These are phyloP conservation scores for Nymphalis urticae DNA, from an alignment of 2,888 invertebrate genomes.

Conservation along the genomic window DNA sequence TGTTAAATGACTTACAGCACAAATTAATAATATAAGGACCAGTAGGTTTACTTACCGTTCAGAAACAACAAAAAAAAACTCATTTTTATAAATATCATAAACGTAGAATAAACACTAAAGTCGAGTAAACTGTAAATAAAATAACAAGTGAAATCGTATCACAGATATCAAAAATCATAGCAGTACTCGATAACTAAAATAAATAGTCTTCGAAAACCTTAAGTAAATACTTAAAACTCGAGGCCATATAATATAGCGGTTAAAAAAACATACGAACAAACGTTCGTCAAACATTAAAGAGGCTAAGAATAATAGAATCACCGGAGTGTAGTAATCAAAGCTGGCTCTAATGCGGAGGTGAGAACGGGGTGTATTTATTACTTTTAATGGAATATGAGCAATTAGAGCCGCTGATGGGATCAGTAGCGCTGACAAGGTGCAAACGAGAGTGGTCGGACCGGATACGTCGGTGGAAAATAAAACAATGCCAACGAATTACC, in stretches of 20 bases:
- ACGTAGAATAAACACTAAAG: conserved; percentile 8
- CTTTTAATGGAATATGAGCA: conserved; percentile 80
- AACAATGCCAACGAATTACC: conserved; percentile 77
- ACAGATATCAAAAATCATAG: conserved; percentile 15
- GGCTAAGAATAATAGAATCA: conserved; percentile 73
- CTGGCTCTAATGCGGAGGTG: conserved; percentile 70
- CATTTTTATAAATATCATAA: conserved; percentile 5
- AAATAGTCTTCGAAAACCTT: conserved; percentile 46
- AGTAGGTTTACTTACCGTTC: neutral
- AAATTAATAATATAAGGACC: neutral
- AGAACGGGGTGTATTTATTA: conserved; percentile 75
- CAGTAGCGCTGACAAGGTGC: conserved; percentile 80
- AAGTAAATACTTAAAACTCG: conserved; percentile 61
- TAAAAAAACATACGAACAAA: conserved; percentile 56
- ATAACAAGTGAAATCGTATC: conserved; percentile 25
- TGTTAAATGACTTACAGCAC: neutral
- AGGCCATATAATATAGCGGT: conserved; percentile 59
- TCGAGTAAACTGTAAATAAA: neutral
- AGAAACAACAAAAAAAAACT: neutral
- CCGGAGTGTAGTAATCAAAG: conserved; percentile 71
- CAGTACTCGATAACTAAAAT: conserved; percentile 24
- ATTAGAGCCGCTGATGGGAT: conserved; percentile 76
- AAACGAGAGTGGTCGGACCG: conserved; percentile 77
- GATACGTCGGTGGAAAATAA: conserved; percentile 73
- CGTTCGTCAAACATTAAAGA: conserved; percentile 68